A percentile compares a stretch with the other conserved stretches of the same genome.
These are phyloP conservation scores for Microtus oregoni DNA, from an alignment of 2,113 vertebrate species.

Conservation along the genomic window DNA sequence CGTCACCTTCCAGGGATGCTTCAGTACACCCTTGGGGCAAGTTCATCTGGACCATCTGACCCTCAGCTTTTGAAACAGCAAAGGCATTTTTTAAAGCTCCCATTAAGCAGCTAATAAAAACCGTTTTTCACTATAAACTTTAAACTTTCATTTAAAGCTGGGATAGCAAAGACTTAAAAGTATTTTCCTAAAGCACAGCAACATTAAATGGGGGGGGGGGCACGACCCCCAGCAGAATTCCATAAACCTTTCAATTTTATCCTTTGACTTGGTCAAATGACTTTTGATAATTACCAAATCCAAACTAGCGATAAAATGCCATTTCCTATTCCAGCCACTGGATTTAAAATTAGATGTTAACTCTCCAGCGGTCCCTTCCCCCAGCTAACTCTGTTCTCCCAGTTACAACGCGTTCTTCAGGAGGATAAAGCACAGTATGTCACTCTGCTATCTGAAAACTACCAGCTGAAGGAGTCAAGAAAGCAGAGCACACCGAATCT, in stretches of 20 bases:
- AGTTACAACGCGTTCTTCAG: slow-evolving; percentile 15
- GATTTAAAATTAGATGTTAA: slow-evolving; percentile 80
- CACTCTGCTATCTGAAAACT: slow-evolving; percentile 32
- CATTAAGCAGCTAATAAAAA: slow-evolving; percentile 34
- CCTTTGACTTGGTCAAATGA: slow-evolving; percentile 43
- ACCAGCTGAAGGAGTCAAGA: slow-evolving; percentile 15
- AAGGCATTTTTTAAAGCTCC: neutral
- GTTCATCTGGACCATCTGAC: neutral
- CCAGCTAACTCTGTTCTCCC: neutral
- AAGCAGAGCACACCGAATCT: neutral
- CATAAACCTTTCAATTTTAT: slow-evolving; percentile 51
- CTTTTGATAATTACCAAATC: slow-evolving; percentile 76
- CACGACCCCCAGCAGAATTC: neutral
- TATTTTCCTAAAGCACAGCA: slow-evolving; percentile 14
- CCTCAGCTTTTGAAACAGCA: neutral
- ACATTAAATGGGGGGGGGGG: neutral
- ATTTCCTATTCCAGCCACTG: slow-evolving; percentile 74
- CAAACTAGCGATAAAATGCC: slow-evolving; percentile 68
- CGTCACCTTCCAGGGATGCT: slow-evolving; percentile 15
- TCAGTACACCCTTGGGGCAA: neutral
- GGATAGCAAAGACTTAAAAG: slow-evolving; percentile 55
- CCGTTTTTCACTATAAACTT: neutral
- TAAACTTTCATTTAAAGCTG: neutral
- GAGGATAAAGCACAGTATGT: neutral
- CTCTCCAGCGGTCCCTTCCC: slow-evolving; percentile 31